Percentiles rank a stretch among this genome's conserved stretches.
These are phyloP conservation scores for Thamnophis sirtalis DNA, from an alignment of 2,113 vertebrate species.

Conservation along the genomic window DNA sequence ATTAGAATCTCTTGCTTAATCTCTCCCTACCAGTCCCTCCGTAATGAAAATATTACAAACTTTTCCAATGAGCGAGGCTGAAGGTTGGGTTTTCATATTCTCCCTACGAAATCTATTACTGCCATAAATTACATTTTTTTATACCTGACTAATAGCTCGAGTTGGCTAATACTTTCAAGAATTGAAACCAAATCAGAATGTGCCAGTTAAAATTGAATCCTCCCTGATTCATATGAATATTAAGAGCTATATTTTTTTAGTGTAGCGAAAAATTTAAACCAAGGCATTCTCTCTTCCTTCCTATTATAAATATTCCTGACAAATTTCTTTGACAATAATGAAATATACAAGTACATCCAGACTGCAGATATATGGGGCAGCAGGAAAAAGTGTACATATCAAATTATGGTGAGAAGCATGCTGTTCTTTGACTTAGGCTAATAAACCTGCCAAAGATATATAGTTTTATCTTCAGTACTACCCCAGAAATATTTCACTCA, in stretches of 20 bases:
- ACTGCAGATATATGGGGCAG: slow-evolving; percentile 14
- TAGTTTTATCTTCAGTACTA: background rate
- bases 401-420: slow-evolving; percentile 26
- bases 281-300: background rate
- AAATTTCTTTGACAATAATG: slow-evolving; percentile 19
- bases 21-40: background rate
- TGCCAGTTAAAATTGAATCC: background rate
- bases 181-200: background rate
- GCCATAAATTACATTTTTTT: background rate
- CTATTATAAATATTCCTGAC: slow-evolving; percentile 8
- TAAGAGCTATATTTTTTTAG: slow-evolving; percentile 17
- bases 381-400: slow-evolving; percentile 4
- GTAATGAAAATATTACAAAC: background rate
- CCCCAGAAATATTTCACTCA: slow-evolving; percentile 15
- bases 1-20: background rate
- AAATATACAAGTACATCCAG: slow-evolving; percentile 21
- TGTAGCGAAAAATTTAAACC: background rate
- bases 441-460: slow-evolving; percentile 17
- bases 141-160: background rate
- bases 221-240: background rate
- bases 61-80: background rate
- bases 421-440: slow-evolving; percentile 17
- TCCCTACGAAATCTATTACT: background rate
- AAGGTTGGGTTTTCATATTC: background rate
- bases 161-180: background rate